Percentiles rank a stretch among this genome's conserved stretches.
Evolutionary conservation across 2,888 invertebrate species (phyloP).

Genomic region (Pristionchus maxplancki): DNA sequence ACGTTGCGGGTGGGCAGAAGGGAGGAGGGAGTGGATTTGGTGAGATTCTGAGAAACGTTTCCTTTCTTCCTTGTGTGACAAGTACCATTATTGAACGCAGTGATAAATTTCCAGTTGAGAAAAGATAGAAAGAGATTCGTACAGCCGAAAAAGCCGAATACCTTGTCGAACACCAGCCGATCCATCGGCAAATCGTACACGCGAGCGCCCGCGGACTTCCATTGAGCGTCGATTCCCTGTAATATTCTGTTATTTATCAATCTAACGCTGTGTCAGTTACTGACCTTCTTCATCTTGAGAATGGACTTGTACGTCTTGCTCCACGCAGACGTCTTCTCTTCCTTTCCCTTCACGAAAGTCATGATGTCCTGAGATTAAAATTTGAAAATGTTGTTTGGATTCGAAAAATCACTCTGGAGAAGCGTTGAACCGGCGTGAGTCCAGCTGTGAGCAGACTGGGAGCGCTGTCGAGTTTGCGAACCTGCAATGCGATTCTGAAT

Average conservation of each 20-base stretch:
- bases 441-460: background rate
- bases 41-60: background rate
- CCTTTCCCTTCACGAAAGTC: background rate
- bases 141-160: background rate
- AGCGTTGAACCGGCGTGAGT: slow-evolving; percentile 15
- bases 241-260: background rate
- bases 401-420: background rate
- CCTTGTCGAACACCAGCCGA: slow-evolving; percentile 67
- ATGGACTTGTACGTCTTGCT: slow-evolving; percentile 67
- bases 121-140: no score
- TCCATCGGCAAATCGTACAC: slow-evolving; percentile 72
- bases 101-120: no score
- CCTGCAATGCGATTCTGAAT: background rate
- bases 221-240: slow-evolving; percentile 1
- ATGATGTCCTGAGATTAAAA: slow-evolving; percentile 3
- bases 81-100: no score
- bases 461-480: background rate
- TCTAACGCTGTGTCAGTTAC: background rate
- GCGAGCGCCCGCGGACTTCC: slow-evolving; percentile 65
- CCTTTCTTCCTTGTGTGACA: no score
- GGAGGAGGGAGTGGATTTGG: background rate
- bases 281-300: slow-evolving; percentile 59
- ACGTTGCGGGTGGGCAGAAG: background rate
- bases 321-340: slow-evolving; percentile 56
- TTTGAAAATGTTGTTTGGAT: background rate